phyloP scores from a whole-genome alignment of 2,113 vertebrate species.

The Elgaria multicarinata region DNA sequence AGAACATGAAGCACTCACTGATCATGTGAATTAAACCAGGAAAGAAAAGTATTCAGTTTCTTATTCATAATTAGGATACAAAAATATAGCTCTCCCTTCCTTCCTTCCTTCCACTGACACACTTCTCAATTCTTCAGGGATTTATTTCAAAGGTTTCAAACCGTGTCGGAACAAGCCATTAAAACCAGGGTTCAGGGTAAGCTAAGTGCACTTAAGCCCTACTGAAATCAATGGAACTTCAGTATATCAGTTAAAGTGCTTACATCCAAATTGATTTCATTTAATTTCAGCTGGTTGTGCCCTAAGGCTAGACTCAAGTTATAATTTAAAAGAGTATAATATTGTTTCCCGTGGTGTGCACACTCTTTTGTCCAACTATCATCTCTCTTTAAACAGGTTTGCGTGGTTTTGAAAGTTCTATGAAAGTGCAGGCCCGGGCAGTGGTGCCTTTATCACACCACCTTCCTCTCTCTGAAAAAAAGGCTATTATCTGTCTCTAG shows the following conservation, averaged over 20 bases:
- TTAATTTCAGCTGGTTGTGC: slow-evolving; percentile 8
- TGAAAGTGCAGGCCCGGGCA: neutral
- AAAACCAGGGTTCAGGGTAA: slow-evolving; percentile 8
- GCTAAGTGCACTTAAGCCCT: neutral
- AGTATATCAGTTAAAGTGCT: slow-evolving; percentile 9
- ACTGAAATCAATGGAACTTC: slow-evolving; percentile 27
- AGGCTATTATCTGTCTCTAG: neutral
- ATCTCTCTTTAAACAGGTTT: neutral
- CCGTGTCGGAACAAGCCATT: neutral
- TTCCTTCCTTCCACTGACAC: neutral
- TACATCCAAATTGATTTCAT: slow-evolving; percentile 18
- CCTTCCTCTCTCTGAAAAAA: neutral
- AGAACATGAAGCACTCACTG: slow-evolving; percentile 8
- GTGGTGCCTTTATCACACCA: neutral
- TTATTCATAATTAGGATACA: rapidly evolving
- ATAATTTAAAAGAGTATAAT: neutral
- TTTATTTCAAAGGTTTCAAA: slow-evolving; percentile 9
- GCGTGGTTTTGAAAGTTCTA: neutral
- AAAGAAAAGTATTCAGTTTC: slow-evolving; percentile 25
- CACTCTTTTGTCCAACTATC: neutral
- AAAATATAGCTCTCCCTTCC: neutral
- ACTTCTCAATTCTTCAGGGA: neutral
- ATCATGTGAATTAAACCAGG: slow-evolving; percentile 21
- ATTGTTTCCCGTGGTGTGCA: neutral
- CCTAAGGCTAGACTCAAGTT: neutral